Percentiles rank a stretch among this genome's conserved stretches.
These are phyloP conservation scores for Helostoma temminkii DNA, from an alignment of 2,797 vertebrate genomes.

Conservation along the genomic window DNA sequence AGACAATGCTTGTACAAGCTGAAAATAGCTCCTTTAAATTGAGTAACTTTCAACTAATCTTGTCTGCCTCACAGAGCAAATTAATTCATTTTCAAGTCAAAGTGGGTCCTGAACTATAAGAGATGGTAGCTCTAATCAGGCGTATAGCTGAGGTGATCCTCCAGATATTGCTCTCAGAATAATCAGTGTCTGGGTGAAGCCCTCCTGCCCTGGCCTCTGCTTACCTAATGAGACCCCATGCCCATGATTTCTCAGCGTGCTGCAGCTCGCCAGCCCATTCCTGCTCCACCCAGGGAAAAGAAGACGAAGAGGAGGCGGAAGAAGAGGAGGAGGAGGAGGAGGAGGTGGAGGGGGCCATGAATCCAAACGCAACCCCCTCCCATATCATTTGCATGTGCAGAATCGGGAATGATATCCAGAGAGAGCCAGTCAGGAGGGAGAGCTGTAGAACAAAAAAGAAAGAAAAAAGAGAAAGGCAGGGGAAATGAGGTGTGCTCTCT, in stretches of 20 bases:
- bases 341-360: slow-evolving; percentile 40
- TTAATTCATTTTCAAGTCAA: slow-evolving; percentile 54
- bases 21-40: slow-evolving; percentile 21
- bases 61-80: slow-evolving; percentile 35
- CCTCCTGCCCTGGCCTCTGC: slow-evolving; percentile 78
- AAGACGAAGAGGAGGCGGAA: slow-evolving; percentile 43
- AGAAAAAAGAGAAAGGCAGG: slow-evolving; percentile 37
- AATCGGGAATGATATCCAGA: slow-evolving; percentile 80
- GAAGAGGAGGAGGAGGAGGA: slow-evolving; percentile 29
- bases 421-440: slow-evolving; percentile 72
- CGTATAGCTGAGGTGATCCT: slow-evolving; percentile 58
- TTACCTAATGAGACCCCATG: slow-evolving; percentile 85
- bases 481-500: slow-evolving; percentile 48
- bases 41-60: slow-evolving; percentile 22
- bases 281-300: slow-evolving; percentile 69
- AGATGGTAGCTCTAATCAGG: slow-evolving; percentile 67
- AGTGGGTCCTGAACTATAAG: slow-evolving; percentile 51
- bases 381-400: slow-evolving; percentile 81
- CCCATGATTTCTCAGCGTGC: slow-evolving; percentile 72
- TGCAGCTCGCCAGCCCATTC: slow-evolving; percentile 63
- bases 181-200: slow-evolving; percentile 75
- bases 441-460: slow-evolving; percentile 51
- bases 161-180: slow-evolving; percentile 71
- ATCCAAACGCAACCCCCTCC: slow-evolving; percentile 54
- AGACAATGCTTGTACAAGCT: slow-evolving; percentile 13